Conservation (phyloP, 37 sponge, comb jelly and placozoan genomes). For the Ephydatia muelleri region DNA sequence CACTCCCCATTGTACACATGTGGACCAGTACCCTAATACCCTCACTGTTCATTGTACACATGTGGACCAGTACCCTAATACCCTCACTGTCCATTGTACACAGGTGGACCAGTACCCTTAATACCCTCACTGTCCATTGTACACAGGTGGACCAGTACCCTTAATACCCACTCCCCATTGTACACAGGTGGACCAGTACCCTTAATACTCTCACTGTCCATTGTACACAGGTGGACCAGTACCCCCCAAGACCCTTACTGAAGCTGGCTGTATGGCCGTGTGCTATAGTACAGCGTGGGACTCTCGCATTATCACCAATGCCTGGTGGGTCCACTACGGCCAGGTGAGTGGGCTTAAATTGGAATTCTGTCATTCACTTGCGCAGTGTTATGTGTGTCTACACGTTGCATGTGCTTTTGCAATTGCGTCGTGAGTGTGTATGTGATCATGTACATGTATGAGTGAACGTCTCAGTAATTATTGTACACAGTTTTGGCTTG, state of each 20-base stretch:
- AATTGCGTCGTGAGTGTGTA: not conserved
- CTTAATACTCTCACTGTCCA: too few species aligned
- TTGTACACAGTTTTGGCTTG: not conserved
- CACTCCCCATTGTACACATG: too few species aligned
- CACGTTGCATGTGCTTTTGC: not conserved
- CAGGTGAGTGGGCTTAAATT: slow-evolving; percentile 57
- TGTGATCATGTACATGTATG: not conserved
- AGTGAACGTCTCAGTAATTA: not conserved
- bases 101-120: too few species aligned
- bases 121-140: too few species aligned
- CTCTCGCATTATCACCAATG: slow-evolving; percentile 84
- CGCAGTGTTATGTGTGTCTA: not conserved
- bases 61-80: too few species aligned
- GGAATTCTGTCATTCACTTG: not conserved
- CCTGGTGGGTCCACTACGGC: slow-evolving; percentile 94
- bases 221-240: slow-evolving; percentile 61
- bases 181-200: too few species aligned
- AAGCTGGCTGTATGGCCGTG: slow-evolving; percentile 93
- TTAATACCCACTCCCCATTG: too few species aligned
- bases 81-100: too few species aligned
- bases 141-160: too few species aligned
- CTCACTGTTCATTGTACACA: too few species aligned
- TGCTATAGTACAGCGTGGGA: slow-evolving; percentile 98
- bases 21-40: too few species aligned
- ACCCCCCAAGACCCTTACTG: slow-evolving; percentile 88